Evolutionary conservation across 2,797 vertebrate species (phyloP), one percentile per base, ranked within the genome.

Genomic region (Clarias fuscus): DNA sequence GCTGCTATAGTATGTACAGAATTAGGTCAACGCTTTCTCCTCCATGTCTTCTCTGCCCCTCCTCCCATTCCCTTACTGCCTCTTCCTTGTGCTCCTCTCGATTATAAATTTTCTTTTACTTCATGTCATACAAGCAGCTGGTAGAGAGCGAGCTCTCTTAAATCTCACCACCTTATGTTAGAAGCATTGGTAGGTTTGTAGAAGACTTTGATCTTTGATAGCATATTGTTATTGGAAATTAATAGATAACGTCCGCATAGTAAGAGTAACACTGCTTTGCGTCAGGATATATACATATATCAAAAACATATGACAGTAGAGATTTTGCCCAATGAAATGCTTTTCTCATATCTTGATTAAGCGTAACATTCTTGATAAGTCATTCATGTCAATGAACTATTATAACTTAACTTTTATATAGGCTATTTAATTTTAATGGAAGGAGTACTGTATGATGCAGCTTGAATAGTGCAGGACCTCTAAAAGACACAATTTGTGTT

Each of bases 11-110:
- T 37, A 95, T 93, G 89, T 90, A 88, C 91, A 93, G 91, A 95
- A 95, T 93, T 95, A 95, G 94, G 95, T 95, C 95, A 95, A 92
- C 92, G 91, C 91, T 91, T 90, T 92, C 92, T 92, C 85, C 90
- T 89, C 70, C 64, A 61, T 40, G 84, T 90, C 91, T 91, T 88
- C 65, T 88, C 89, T 90, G 90, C 90, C 90, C 89, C 88, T 88
- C 89, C 71, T 68, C 81, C 62, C 17, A 0, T 78, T 64, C 61
- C 59, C 40, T 33, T 40, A 67, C 17, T 81, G 62, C 62, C 24
- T 82, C 71, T 85, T 65, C 58, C 65, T 82, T 53, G 14, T 43
- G 18, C 70, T 61, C 77, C 37, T 84, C 81, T 83, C 76, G 73
- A 90, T 89, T 90, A 89, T 83, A 83, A 86, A 91, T 90, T 90